A percentile compares a stretch with the other conserved stretches of the same genome.
These are phyloP conservation scores for Peribatodes rhomboidaria DNA, from an alignment of 2,888 invertebrate genomes.

Conservation along the genomic window DNA sequence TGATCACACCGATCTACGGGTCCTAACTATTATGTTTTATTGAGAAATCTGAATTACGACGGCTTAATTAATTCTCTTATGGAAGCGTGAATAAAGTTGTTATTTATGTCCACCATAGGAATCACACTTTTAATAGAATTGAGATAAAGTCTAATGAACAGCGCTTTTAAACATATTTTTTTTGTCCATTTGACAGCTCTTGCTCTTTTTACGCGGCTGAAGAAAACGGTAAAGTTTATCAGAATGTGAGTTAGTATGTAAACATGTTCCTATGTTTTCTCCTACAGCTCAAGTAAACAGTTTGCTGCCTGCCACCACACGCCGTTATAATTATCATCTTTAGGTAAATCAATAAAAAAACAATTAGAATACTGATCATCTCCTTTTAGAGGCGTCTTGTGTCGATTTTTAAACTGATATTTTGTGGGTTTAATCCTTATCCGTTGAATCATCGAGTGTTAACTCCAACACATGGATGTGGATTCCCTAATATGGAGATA, in stretches of 20 bases:
- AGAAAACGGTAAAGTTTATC: too few species aligned
- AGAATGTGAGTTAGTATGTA: too few species aligned
- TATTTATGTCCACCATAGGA: neutral
- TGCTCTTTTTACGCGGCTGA: too few species aligned
- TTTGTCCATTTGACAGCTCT: too few species aligned
- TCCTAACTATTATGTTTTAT: constrained; percentile 32
- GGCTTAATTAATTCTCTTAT: constrained; percentile 36
- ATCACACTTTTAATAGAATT: too few species aligned
- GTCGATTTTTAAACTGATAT: neutral
- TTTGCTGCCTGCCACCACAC: neutral
- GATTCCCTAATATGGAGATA: constrained; percentile 16
- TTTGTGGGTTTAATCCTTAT: constrained; percentile 9
- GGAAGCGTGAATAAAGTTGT: constrained; percentile 13
- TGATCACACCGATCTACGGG: constrained; percentile 32
- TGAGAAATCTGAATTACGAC: constrained; percentile 34
- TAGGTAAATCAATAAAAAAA: neutral
- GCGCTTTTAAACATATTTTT: too few species aligned
- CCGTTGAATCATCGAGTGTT: constrained; percentile 17
- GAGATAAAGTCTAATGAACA: too few species aligned
- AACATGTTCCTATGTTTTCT: too few species aligned
- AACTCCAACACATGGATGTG: constrained; percentile 4
- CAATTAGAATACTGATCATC: neutral
- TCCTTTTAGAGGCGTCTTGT: neutral
- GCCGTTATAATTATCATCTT: too few species aligned
- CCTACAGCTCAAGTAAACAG: too few species aligned